Base-by-base conservation (phyloP, 2,113 vertebrate species). In the Onychostruthus taczanowskii region DNA sequence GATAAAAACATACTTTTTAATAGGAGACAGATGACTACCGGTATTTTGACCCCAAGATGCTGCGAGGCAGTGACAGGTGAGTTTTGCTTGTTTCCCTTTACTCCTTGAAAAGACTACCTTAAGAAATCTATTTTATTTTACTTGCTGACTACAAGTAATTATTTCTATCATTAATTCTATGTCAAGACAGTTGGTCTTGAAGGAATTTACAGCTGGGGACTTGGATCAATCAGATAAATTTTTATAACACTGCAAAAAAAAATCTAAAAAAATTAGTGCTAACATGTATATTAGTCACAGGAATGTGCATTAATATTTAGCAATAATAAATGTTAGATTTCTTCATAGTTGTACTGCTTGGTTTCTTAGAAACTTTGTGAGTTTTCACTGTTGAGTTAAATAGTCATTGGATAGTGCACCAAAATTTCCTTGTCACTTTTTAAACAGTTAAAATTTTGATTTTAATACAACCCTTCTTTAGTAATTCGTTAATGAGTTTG, bases 1-100 rank as follows among this genome's bases (percentile, higher is more conserved):
- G 24, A 39, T 83, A 47, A 88, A 95, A 82, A 37, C 27, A 5
- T 31, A 12, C 87, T 94, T 94, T 96, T 95, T 90, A 95, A 78
- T 95, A 99, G 99, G 99, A 99, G 95, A 99, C 99, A 3, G 99
- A 99, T 92, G 99, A 99, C 87, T 99, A 99, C 95, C 98, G 99
- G 79, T 99, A 99, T 96, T 99, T 99, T 95, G 99, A 99, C 97
- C 99, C 99, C 55, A 99, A 99, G 98, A 99, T 99, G 99, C 97
- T 99, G 10, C 98, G 99, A 78, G 99, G 99, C 95, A 99, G 98
- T 78, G 99, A 99, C 95, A 99, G 99, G 99, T 99, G 97, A 87
- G 66, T 89, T 89, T 90, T 89, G 21, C 31, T 72, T 77, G 41
- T 78, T 86, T 73, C 41, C 33, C 66, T 78, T 16, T 47, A 39